Conservation (phyloP, 92 coral and sea anemone species). For the Hydrozoanthus gracilis region DNA sequence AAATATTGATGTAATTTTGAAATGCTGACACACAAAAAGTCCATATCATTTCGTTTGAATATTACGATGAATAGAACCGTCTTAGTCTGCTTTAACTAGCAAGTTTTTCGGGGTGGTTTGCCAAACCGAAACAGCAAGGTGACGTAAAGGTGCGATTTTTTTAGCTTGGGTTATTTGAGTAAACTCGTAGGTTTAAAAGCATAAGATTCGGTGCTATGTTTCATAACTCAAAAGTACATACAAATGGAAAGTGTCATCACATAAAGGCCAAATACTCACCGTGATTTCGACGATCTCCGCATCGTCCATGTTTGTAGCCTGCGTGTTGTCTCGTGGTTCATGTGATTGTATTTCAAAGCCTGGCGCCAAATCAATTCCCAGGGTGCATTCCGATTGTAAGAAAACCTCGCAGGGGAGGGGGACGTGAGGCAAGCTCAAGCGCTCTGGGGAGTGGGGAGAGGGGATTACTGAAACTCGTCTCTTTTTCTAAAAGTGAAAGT, state of each 20-base stretch:
- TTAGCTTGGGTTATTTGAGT: not conserved
- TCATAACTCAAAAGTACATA: not conserved
- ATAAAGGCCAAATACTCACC: conserved; percentile 12
- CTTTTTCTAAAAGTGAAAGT: no score
- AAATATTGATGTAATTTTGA: no score
- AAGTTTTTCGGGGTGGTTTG: no score
- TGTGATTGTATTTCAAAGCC: conserved; percentile 25
- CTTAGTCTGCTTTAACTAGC: no score
- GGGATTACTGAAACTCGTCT: no score
- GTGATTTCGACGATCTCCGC: conserved; percentile 31
- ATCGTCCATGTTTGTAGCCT: conserved; percentile 4
- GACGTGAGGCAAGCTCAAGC: not conserved
- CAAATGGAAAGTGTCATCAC: not conserved
- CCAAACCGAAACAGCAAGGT: no score
- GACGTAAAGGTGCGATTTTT: not conserved
- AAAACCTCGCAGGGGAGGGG: not conserved
- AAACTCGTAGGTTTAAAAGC: not conserved
- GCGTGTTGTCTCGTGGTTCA: not conserved
- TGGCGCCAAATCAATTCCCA: conserved; percentile 46
- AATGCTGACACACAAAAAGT: no score
- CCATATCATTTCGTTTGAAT: no score
- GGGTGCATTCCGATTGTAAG: not conserved
- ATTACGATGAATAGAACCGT: no score
- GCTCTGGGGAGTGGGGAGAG: no score
- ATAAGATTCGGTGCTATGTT: not conserved